A percentile compares a stretch with the other conserved stretches of the same genome.
Evolutionary conservation across 2,888 invertebrate genomes (phyloP).

Genomic region (Drosophila meridiana): DNA sequence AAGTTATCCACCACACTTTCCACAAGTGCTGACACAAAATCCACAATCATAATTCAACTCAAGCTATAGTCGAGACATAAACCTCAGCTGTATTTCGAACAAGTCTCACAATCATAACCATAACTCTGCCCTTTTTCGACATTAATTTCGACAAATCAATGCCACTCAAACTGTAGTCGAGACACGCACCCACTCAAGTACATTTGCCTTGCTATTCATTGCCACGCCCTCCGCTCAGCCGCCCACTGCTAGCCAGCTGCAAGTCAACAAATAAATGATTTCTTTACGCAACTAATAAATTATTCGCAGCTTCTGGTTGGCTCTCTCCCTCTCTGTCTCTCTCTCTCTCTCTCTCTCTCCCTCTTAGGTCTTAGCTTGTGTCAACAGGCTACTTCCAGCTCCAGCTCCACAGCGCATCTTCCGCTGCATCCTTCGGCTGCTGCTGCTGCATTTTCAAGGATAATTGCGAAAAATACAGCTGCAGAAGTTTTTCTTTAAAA

Average conservation of each 20-base stretch:
- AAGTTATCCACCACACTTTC: not conserved
- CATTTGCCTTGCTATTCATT: not conserved
- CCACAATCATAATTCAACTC: not conserved
- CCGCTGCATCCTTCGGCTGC: constrained; percentile 57
- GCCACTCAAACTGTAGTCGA: constrained; percentile 8
- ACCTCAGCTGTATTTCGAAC: not conserved
- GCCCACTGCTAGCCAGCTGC: not conserved
- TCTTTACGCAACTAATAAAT: constrained; percentile 75
- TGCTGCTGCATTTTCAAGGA: constrained; percentile 66
- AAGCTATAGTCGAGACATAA: not conserved
- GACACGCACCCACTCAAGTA: not conserved
- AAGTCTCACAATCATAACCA: not conserved
- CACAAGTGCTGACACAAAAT: no score
- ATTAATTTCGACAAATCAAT: not conserved
- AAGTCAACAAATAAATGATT: constrained; percentile 65
- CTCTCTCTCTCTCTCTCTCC: not conserved
- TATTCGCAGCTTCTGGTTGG: constrained; percentile 55
- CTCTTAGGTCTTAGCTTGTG: constrained; percentile 10
- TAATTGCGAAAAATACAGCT: constrained; percentile 69
- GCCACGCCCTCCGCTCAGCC: not conserved
- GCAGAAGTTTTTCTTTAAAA: constrained; percentile 60
- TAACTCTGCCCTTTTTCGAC: not conserved
- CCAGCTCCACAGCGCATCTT: constrained; percentile 37
- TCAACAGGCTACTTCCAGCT: constrained; percentile 17
- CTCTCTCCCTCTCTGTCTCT: not conserved